phyloP scores from a whole-genome alignment of 1,140 invertebrate genomes.

The Scaptomyza graminum region DNA sequence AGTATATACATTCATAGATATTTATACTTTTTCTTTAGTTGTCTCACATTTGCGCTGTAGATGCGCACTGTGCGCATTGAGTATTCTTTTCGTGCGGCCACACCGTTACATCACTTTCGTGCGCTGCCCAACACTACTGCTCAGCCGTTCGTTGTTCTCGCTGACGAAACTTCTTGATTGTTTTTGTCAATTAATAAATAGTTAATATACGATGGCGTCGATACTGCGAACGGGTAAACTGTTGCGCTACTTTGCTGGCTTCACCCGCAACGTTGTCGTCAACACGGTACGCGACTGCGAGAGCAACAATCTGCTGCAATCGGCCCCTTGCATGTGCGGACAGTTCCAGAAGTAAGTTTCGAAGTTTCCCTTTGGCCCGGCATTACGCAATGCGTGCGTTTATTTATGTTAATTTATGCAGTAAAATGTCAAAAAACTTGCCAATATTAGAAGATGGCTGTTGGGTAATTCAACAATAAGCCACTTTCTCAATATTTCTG shows the following conservation, averaged over 20 bases:
- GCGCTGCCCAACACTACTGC: too few relatives aligned
- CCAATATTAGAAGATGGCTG: neutral
- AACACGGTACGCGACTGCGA: conserved; percentile 86
- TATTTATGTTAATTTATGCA: conserved; percentile 17
- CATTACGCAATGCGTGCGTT: conserved; percentile 63
- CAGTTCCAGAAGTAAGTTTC: conserved; percentile 84
- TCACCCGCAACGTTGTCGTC: conserved; percentile 87
- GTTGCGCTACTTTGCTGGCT: conserved; percentile 88
- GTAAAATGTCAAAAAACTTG: neutral
- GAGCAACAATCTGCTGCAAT: conserved; percentile 83
- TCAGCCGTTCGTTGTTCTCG: conserved; percentile 11
- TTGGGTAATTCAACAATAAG: neutral
- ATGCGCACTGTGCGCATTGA: neutral
- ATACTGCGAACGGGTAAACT: conserved; percentile 88
- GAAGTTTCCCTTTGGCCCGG: conserved; percentile 39
- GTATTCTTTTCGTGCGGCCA: neutral
- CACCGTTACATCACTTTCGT: conserved; percentile 36
- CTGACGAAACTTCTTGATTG: conserved; percentile 20
- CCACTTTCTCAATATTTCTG: conserved; percentile 11
- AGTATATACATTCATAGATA: too few relatives aligned
- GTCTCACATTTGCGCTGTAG: neutral
- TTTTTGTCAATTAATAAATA: conserved; percentile 48
- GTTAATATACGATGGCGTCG: conserved; percentile 85
- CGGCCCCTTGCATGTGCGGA: conserved; percentile 84
- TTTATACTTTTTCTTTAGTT: too few relatives aligned